Base-by-base conservation (phyloP, 1,140 invertebrate genomes). In the Cheumatopsyche charites region DNA sequence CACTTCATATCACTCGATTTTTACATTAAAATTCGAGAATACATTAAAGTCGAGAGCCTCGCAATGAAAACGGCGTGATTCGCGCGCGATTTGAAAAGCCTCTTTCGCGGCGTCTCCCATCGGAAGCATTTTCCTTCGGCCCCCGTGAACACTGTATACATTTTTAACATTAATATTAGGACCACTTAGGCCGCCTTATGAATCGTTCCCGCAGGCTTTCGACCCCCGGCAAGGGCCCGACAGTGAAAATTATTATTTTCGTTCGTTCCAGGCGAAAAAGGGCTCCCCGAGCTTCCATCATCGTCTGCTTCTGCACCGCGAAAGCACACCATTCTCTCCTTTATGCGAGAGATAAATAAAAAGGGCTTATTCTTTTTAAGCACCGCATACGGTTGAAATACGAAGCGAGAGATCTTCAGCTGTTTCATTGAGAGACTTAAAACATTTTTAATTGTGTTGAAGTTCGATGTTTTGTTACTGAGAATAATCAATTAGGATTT, bases 361-460 rank as follows among this genome's bases (percentile, higher is more conserved):
- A 63, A 63, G 41, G 62, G 62, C 29, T 63, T 63, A 42, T 43
- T 41, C 62, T 63, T 63, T 63, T 63, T 63, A 63, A 63, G 62
- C 26, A 63, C 29, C 62, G n/a, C 23, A 43, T 42, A 25, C 15
- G 41, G 62, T 43, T 43, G 62, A 63, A 43, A 63, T 63, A 63
- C 55, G 62, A 63, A 63, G 41, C 26, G 29, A 63, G 29, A n/a
- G 29, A 63, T 42, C n/a, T 63, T 63, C 29, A 63, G 62, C 29
- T 7, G 2, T 41, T 49, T 3, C 4, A n/a, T 49, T 13, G 3
- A 9, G 9, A 36, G 29, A 36, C 29, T n/a, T n/a, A n/a, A n/a
- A n/a, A n/a, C n/a, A n/a, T n/a, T n/a, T n/a, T n/a, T n/a, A n/a
- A n/a, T n/a, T n/a, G n/a, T n/a, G n/a, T n/a, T n/a, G n/a, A n/a